Evolutionary conservation across 1,140 invertebrate species (phyloP), one percentile per base, ranked within the genome.

Genomic region (Plutomurus gul): DNA sequence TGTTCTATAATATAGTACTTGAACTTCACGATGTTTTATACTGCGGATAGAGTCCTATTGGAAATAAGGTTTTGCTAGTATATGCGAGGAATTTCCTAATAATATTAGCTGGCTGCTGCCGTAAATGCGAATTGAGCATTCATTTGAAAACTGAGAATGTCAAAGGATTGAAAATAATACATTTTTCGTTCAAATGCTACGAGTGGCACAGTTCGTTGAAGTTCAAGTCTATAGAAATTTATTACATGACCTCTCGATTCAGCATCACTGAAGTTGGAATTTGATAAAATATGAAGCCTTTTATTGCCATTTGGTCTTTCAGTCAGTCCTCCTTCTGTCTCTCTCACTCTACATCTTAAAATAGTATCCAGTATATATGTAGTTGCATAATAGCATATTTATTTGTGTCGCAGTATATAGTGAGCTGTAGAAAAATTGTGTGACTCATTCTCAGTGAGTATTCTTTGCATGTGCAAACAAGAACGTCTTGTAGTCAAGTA

Each of bases 231-330:
- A 65, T 65, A 65, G 70, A 46, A 73, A 73, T 73, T 73, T 73
- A 73, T 73, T 18, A 43, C 18, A 73, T 73, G 70, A 73, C 70
- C 70, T 73, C 70, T 27, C 70, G 37, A 40, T 73, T 43, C 70
- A 40, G 70, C 40, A 65, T 73, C 37, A 73, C 8, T 73, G 40
- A 40, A 22, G 36, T 40, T 40, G 70, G 70, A 73, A 73, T 73
- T 73, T 73, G 33, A 73, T 73, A 73, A 73, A 73, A 73, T 73
- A 73, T 73, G n/a, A 73, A 73, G 70, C 43, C 70, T 73, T 73
- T 73, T 73, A 73, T 73, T 73, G 70, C 70, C 37, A 40, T 73
- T 73, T 22, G 37, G 49, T 25, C 37, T 43, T 30, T 73, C 56
- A 33, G 30, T 65, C 13, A 33, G 27, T 65, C 51, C 22, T n/a